phyloP scores from a whole-genome alignment of 2,797 vertebrate genomes.

The Acrossocheilus wenchowensis region DNA sequence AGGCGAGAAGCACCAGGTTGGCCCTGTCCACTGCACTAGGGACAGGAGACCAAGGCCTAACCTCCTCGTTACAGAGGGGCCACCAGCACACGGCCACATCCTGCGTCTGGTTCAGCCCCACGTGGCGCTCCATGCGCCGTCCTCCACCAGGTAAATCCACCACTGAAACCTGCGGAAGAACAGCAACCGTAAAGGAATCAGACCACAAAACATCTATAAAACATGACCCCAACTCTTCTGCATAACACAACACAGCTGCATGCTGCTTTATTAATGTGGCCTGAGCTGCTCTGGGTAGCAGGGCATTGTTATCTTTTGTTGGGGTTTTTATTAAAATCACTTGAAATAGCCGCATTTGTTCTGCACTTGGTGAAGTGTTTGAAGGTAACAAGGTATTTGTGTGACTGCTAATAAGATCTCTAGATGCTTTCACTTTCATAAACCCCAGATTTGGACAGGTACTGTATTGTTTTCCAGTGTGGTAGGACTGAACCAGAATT shows the following conservation, averaged over 20 bases:
- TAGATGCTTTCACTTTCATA: conserved; percentile 28
- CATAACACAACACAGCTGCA: conserved; percentile 16
- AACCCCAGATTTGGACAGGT: background rate
- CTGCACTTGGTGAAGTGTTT: conserved; percentile 27
- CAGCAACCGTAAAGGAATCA: conserved; percentile 6
- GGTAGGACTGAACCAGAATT: background rate
- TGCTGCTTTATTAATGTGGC: conserved; percentile 35
- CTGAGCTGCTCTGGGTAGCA: conserved; percentile 5
- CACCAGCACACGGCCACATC: conserved; percentile 92
- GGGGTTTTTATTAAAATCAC: background rate
- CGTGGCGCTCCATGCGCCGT: conserved; percentile 74
- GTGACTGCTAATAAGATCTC: conserved; percentile 56
- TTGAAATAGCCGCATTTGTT: conserved; percentile 17
- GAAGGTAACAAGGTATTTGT: conserved; percentile 14
- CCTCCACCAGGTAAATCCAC: conserved; percentile 79
- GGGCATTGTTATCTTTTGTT: conserved; percentile 1
- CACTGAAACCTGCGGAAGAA: conserved; percentile 80
- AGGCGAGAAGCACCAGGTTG: conserved; percentile 88
- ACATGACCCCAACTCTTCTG: background rate
- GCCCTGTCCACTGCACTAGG: conserved; percentile 81
- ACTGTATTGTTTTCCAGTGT: background rate
- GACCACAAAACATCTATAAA: conserved; percentile 33
- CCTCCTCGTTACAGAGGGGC: conserved; percentile 77
- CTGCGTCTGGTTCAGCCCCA: conserved; percentile 83
- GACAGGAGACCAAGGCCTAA: conserved; percentile 88